phyloP scores from a whole-genome alignment of 2,888 invertebrate genomes.

The Drosophila recens region DNA sequence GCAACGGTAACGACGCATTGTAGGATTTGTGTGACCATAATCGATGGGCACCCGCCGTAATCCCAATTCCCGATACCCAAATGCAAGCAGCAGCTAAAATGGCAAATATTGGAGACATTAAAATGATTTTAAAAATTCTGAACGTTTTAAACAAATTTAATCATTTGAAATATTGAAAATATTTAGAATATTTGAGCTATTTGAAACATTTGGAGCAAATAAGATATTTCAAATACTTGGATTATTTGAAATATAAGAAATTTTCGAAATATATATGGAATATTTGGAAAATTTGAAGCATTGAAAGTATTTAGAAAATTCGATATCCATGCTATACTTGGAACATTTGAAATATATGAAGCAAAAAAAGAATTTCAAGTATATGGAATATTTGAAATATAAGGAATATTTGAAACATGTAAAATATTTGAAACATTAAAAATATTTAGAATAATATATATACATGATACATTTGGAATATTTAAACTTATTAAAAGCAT shows the following conservation, averaged over 20 bases:
- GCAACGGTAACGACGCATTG: constrained; percentile 90
- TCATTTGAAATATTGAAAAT: neutral
- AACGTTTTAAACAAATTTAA: too few species aligned
- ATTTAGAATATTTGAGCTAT: too few species aligned
- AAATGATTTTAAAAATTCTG: neutral
- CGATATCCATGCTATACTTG: too few species aligned
- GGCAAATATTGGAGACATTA: neutral
- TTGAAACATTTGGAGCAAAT: neutral
- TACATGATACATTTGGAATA: too few species aligned
- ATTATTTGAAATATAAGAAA: neutral
- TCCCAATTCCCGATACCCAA: constrained; percentile 92
- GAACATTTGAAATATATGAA: too few species aligned
- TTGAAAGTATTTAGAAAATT: too few species aligned
- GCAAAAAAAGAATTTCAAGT: too few species aligned
- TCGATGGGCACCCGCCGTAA: constrained; percentile 93
- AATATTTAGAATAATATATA: too few species aligned
- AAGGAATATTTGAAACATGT: neutral
- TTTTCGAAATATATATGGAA: too few species aligned
- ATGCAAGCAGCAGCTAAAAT: constrained; percentile 87
- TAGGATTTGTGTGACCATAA: constrained; percentile 93
- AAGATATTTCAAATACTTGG: too few species aligned
- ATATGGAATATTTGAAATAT: too few species aligned
- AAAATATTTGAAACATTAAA: neutral
- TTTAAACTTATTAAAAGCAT: neutral
- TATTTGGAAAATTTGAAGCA: too few species aligned